These are phyloP conservation scores for Petrocephalus microphthalmus DNA, from an alignment of 2,113 vertebrate genomes.

Conservation along the genomic window DNA sequence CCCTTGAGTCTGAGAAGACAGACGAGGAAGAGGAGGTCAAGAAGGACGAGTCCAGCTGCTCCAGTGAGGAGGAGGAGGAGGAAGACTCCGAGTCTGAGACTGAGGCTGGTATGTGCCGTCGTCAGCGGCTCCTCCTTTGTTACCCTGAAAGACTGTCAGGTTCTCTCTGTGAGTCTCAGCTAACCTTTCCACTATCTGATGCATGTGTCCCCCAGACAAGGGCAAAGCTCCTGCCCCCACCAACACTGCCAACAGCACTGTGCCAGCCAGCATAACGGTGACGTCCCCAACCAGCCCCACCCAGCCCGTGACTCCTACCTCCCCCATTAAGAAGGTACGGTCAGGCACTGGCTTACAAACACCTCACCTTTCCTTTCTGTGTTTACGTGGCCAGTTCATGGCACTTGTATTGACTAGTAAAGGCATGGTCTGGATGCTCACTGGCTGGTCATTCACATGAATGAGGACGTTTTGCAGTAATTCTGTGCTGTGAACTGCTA, in stretches of 20 bases:
- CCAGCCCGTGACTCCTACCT: conserved; percentile 82
- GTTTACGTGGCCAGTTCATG: background rate
- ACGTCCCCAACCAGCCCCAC: conserved; percentile 67
- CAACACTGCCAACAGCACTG: conserved; percentile 68
- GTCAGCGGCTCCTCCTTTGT: background rate
- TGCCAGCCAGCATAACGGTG: conserved; percentile 57
- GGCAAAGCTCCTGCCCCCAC: conserved; percentile 70
- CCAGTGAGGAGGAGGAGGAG: conserved; percentile 96
- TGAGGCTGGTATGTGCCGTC: conserved; percentile 72
- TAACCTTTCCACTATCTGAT: background rate
- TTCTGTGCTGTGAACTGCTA: background rate
- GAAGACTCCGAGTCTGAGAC: conserved; percentile 96
- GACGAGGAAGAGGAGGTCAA: conserved; percentile 88
- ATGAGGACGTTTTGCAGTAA: background rate
- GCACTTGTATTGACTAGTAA: background rate
- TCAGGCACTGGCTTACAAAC: background rate
- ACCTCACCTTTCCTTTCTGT: background rate
- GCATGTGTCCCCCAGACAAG: conserved; percentile 68
- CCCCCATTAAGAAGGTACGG: conserved; percentile 89
- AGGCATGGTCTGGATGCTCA: background rate
- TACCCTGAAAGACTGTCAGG: background rate
- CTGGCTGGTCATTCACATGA: background rate
- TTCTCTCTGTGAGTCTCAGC: background rate
- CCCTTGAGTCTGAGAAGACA: conserved; percentile 87
- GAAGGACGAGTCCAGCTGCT: conserved; percentile 97